A percentile compares a stretch with the other conserved stretches of the same genome.
These are phyloP conservation scores for Dynastes maya DNA, from an alignment of 2,888 invertebrate genomes.

Conservation along the genomic window DNA sequence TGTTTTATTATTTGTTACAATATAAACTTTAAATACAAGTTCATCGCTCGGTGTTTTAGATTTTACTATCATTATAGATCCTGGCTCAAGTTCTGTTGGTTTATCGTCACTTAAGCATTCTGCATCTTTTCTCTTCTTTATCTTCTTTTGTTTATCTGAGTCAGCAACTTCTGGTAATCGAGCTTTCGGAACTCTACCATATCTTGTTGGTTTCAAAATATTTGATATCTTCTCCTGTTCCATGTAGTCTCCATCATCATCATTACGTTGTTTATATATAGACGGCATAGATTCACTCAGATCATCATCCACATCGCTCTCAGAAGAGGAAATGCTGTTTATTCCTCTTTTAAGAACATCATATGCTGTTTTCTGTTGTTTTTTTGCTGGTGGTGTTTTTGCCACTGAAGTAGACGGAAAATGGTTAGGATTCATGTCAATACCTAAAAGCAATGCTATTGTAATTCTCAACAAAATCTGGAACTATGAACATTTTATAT, in stretches of 20 bases:
- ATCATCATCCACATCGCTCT: conserved; percentile 50
- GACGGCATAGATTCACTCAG: conserved; percentile 8
- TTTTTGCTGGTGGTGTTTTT: conserved; percentile 39
- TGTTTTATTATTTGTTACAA: conserved; percentile 69
- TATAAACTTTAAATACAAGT: conserved; percentile 71
- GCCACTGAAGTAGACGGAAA: conserved; percentile 35
- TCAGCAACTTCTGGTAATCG: conserved; percentile 58
- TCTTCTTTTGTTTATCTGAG: conserved; percentile 36
- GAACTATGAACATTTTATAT: background rate
- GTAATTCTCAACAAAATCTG: background rate
- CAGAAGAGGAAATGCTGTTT: conserved; percentile 51
- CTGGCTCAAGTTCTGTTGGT: conserved; percentile 67
- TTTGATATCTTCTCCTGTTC: conserved; percentile 56
- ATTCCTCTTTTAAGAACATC: conserved; percentile 52
- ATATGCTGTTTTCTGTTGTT: conserved; percentile 43
- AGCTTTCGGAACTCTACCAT: conserved; percentile 69
- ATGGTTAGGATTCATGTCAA: conserved; percentile 40
- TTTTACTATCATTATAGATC: conserved; percentile 72
- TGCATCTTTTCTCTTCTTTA: conserved; percentile 53
- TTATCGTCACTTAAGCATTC: conserved; percentile 45
- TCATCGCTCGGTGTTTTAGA: conserved; percentile 66
- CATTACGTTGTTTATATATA: conserved; percentile 19
- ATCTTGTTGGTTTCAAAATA: conserved; percentile 68
- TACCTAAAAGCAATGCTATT: conserved; percentile 19
- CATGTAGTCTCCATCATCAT: background rate